Base-by-base conservation (phyloP, 2,888 invertebrate genomes). In the Dermolepida albohirtum region DNA sequence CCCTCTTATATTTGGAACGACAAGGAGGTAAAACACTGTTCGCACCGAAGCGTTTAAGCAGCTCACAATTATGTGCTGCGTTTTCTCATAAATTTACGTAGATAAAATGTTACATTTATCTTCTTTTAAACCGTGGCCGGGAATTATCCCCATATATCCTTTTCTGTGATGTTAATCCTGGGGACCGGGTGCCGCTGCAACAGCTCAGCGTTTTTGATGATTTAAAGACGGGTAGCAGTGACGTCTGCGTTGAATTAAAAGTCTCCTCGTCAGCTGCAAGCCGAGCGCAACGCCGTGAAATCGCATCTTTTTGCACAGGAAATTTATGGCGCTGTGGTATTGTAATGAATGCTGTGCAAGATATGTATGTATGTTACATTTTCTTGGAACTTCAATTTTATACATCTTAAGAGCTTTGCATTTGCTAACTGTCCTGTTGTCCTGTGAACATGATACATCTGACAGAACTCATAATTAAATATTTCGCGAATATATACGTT, bases 61-160 rank as follows among this genome's bases (percentile, higher is more conserved):
- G 78, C 77, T 78, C 78, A 80, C 80, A 81, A 81, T 81, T 81
- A 81, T 81, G 79, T 79, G 76, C 75, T 79, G 77, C 79, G 76
- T 76, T 78, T 79, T 77, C 80, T 78, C 81, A 82, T 82, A 82
- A 81, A 82, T 81, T 80, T 78, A 77, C 78, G 77, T 78, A 81
- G 80, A 82, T 82, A 82, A 81, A 81, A 80, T 78, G 79, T 76
- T 76, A 81, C 81, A 82, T 82, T 82, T 80, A 82, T 82, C 82
- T 82, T 82, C 81, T 81, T 82, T 81, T 81, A 79, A 81, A 81
- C 76, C 75, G 75, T 78, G 76, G 74, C 74, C 77, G 68, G 77
- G 77, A 79, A 80, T 80, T 80, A 79, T 80, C 79, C 79, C 78
- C 80, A 80, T 80, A 81, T 80, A 80, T 80, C 78, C 80, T 78